These are phyloP conservation scores for Rhagologus leucostigma DNA, from an alignment of 2,113 vertebrate genomes.

Conservation along the genomic window DNA sequence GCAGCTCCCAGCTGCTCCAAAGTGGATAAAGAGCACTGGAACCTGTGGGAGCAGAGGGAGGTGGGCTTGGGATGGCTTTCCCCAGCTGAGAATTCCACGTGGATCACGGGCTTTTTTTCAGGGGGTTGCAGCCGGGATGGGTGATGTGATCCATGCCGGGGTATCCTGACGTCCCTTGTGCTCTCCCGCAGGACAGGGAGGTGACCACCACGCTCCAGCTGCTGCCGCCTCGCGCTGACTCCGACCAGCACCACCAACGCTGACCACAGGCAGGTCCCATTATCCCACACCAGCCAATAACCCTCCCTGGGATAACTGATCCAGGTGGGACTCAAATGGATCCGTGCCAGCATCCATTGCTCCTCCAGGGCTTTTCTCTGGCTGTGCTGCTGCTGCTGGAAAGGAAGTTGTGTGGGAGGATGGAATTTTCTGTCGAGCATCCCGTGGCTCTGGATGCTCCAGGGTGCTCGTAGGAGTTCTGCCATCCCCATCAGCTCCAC, in stretches of 20 bases:
- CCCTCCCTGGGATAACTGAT: neutral
- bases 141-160: fast-evolving
- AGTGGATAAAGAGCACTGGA: neutral
- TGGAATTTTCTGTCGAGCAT: neutral
- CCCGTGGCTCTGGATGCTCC: neutral
- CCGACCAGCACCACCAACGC: neutral
- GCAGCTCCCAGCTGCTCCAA: neutral
- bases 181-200: neutral
- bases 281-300: neutral
- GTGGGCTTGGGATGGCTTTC: neutral
- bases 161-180: neutral
- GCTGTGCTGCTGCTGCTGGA: neutral
- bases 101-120: fast-evolving
- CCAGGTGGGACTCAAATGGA: fast-evolving
- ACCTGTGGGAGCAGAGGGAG: neutral
- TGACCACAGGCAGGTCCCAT: neutral
- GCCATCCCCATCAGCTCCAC: fast-evolving
- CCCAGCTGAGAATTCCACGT: neutral
- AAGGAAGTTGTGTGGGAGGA: neutral
- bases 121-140: neutral
- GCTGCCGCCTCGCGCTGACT: neutral
- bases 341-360: fast-evolving
- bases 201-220: neutral
- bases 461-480: neutral
- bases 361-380: neutral